phyloP scores from a whole-genome alignment of 2,888 invertebrate species.

The Mimachlamys varia region DNA sequence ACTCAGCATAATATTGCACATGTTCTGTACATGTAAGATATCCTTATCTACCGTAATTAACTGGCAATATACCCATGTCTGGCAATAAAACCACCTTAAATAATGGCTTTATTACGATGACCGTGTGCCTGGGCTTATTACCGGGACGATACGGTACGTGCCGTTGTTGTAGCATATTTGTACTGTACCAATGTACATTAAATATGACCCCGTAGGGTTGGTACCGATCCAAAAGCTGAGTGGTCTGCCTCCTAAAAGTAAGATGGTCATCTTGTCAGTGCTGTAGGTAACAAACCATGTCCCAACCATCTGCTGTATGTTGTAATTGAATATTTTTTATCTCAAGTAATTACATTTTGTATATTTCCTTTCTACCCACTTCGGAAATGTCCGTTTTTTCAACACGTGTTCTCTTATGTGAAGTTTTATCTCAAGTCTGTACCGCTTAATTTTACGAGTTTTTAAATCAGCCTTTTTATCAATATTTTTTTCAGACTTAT shows the following conservation, averaged over 20 bases:
- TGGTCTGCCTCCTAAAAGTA: not conserved
- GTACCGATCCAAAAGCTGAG: not conserved
- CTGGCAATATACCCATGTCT: not conserved
- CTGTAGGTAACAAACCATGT: not conserved
- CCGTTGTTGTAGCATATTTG: not conserved
- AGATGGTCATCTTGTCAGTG: constrained; percentile 20
- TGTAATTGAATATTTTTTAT: constrained; percentile 17
- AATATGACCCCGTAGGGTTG: not conserved
- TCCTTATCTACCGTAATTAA: not conserved
- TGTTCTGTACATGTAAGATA: not conserved
- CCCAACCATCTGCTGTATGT: not conserved
- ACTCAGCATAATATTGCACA: not conserved
- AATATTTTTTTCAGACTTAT: not conserved
- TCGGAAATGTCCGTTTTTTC: not conserved
- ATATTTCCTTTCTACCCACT: not conserved
- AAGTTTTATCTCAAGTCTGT: not conserved
- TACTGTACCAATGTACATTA: not conserved
- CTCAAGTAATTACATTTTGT: not conserved
- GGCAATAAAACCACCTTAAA: not conserved
- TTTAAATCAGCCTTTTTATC: constrained; percentile 1
- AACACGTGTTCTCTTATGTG: not conserved
- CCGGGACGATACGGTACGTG: not conserved
- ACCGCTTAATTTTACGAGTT: not conserved
- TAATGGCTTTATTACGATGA: not conserved
- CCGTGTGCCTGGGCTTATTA: not conserved